Evolutionary conservation across 2,888 invertebrate species (phyloP).

Genomic region (Fragum sueziense): DNA sequence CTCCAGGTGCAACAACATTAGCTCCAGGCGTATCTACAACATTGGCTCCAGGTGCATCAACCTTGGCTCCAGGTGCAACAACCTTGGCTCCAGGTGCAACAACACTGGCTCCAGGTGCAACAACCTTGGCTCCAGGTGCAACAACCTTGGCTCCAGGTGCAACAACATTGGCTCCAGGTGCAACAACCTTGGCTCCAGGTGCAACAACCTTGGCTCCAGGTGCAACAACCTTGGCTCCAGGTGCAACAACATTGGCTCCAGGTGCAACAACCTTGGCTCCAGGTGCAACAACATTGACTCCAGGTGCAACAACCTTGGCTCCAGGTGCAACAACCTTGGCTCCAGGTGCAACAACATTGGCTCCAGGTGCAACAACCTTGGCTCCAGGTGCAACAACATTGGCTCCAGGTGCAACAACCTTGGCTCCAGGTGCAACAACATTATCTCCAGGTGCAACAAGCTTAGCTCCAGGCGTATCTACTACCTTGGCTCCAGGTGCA

Average conservation of each 20-base stretch:
- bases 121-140: neutral
- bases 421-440: neutral
- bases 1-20: neutral
- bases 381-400: neutral
- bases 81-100: neutral
- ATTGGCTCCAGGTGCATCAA: neutral
- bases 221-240: neutral
- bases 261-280: neutral
- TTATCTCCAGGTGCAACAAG: neutral
- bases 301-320: neutral
- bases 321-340: neutral
- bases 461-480: neutral
- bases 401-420: neutral
- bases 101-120: neutral
- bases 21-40: neutral
- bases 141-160: neutral
- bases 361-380: neutral
- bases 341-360: neutral
- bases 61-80: neutral
- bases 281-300: neutral
- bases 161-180: neutral
- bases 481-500: neutral
- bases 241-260: neutral
- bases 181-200: neutral
- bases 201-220: neutral